Conservation (phyloP, 2,888 invertebrate genomes). For the Endomychus coccineus region DNA sequence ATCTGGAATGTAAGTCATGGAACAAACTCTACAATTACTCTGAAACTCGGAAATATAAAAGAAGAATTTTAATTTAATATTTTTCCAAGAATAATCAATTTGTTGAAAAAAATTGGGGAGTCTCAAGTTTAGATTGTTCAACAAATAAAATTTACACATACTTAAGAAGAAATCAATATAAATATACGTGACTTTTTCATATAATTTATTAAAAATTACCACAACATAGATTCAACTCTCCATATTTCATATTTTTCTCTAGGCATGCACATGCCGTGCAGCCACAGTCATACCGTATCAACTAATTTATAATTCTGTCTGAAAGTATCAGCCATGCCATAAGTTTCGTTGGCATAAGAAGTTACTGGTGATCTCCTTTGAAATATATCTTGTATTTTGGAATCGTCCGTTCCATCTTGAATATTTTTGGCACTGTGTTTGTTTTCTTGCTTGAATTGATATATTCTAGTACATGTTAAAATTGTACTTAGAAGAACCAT, state of each 20-base stretch:
- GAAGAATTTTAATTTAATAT: no score
- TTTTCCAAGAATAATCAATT: no score
- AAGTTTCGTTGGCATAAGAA: constrained; percentile 39
- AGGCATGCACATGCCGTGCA: constrained; percentile 32
- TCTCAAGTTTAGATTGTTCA: no score
- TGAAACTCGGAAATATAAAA: no score
- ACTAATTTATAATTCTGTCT: constrained; percentile 38
- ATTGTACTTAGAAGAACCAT: constrained; percentile 63
- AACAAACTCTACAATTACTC: no score
- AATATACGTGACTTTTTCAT: no score
- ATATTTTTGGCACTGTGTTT: constrained; percentile 26
- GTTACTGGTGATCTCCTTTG: constrained; percentile 26
- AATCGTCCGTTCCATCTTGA: constrained; percentile 6
- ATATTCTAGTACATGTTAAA: constrained; percentile 60
- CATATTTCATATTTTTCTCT: constrained; percentile 38
- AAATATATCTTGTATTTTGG: constrained; percentile 4
- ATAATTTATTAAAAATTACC: no score
- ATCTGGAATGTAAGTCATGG: no score
- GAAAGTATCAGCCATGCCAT: constrained; percentile 39
- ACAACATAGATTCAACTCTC: constrained; percentile 55
- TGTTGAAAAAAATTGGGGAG: no score
- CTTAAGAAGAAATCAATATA: no score
- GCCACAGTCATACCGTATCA: constrained; percentile 41
- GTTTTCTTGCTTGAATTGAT: constrained; percentile 47
- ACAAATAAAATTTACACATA: no score